Conservation (phyloP, 2,888 invertebrate species). For the Cataglyphis rosenhaueri region DNA sequence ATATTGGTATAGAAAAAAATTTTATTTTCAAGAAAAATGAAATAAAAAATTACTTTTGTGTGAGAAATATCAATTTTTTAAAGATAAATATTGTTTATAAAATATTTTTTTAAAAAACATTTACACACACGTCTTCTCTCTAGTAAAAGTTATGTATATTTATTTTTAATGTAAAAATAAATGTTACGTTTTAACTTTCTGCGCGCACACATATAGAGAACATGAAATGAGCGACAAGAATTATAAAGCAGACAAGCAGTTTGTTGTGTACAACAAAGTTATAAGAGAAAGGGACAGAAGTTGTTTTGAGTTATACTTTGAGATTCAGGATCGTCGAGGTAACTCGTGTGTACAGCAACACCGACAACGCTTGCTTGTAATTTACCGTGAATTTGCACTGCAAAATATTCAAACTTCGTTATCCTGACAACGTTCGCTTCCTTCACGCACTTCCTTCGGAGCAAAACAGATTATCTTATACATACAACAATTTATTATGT, state of each 20-base stretch:
- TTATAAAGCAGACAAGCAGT: slow-evolving; percentile 15
- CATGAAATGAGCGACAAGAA: slow-evolving; percentile 28
- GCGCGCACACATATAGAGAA: not conserved
- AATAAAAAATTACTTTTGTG: not conserved
- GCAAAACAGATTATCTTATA: slow-evolving; percentile 31
- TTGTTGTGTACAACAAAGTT: slow-evolving; percentile 18
- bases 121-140: not conserved
- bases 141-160: not conserved
- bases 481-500: slow-evolving; percentile 39
- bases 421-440: slow-evolving; percentile 35
- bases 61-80: not conserved
- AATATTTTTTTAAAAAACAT: not conserved
- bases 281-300: slow-evolving; percentile 35
- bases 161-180: slow-evolving; percentile 6
- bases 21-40: not conserved
- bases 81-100: not conserved
- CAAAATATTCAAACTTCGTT: slow-evolving; percentile 52
- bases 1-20: not conserved
- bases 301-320: slow-evolving; percentile 53
- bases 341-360: slow-evolving; percentile 31
- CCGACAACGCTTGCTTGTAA: slow-evolving; percentile 34
- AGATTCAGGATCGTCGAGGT: slow-evolving; percentile 44
- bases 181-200: not conserved
- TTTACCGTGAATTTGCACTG: slow-evolving; percentile 34
- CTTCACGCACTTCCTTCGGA: slow-evolving; percentile 34